Conservation (phyloP, 2,113 vertebrate species). For the Oplegnathus fasciatus region DNA sequence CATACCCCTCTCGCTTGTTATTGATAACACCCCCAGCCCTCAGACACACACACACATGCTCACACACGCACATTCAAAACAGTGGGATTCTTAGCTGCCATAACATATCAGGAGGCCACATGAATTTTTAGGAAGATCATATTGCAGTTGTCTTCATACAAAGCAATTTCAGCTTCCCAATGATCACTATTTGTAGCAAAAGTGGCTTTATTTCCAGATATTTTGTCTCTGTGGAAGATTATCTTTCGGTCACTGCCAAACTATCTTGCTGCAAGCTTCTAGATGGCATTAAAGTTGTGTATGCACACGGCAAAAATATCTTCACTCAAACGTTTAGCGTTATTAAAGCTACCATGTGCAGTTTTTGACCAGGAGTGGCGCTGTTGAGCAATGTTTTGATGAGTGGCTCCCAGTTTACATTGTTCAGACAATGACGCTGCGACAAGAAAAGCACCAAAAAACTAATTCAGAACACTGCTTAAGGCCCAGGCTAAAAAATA, state of each 20-base stretch:
- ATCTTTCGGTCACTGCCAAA: neutral
- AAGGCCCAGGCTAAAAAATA: neutral
- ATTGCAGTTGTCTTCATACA: slow-evolving; percentile 16
- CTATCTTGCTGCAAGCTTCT: neutral
- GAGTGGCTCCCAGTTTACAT: neutral
- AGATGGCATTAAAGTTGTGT: neutral
- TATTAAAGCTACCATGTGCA: neutral
- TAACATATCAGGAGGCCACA: slow-evolving; percentile 32
- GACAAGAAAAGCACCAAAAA: neutral
- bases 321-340: neutral
- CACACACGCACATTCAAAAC: slow-evolving; percentile 10
- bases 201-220: slow-evolving; percentile 2
- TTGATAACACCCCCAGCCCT: slow-evolving; percentile 86
- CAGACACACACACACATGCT: slow-evolving; percentile 45
- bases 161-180: neutral
- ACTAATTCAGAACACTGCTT: neutral
- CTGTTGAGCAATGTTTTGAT: neutral
- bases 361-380: neutral
- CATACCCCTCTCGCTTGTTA: slow-evolving; percentile 93
- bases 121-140: slow-evolving; percentile 36
- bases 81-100: slow-evolving; percentile 34
- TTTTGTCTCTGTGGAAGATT: neutral
- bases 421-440: neutral
- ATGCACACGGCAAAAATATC: neutral
- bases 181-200: slow-evolving; percentile 2